phyloP scores from a whole-genome alignment of 2,113 vertebrate genomes.

The Marmota flaviventris region DNA sequence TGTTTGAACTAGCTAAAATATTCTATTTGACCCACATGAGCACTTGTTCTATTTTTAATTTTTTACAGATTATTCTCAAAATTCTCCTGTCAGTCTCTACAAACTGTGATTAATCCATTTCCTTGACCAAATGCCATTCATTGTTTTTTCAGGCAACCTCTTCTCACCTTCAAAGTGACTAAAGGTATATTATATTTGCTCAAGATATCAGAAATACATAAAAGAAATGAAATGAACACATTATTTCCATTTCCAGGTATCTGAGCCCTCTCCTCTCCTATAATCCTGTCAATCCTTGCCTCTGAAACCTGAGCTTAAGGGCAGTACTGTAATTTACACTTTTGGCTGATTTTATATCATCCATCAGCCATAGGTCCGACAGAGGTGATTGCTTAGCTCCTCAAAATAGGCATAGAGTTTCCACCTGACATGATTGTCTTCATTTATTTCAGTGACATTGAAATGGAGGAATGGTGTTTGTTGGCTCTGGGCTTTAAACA shows the following conservation, averaged over 20 bases:
- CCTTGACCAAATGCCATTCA: background rate
- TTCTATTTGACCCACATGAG: background rate
- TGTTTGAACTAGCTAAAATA: background rate
- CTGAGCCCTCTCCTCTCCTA: background rate
- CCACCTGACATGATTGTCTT: constrained; percentile 51
- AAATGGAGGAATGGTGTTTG: constrained; percentile 34
- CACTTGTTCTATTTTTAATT: constrained; percentile 38
- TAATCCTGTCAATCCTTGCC: constrained; percentile 51
- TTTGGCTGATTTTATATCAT: constrained; percentile 58
- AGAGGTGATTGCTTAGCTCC: constrained; percentile 62
- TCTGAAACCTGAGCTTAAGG: constrained; percentile 55
- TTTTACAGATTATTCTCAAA: constrained; percentile 30
- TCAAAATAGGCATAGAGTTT: constrained; percentile 56
- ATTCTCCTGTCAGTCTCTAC: background rate
- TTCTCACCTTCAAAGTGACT: constrained; percentile 35
- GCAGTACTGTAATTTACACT: background rate
- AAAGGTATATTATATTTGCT: constrained; percentile 35
- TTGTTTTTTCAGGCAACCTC: constrained; percentile 7
- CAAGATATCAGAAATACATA: constrained; percentile 40
- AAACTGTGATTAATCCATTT: constrained; percentile 16
- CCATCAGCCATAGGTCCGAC: constrained; percentile 19
- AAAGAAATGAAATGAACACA: background rate
- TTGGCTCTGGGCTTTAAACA: constrained; percentile 62
- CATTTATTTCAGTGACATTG: constrained; percentile 68
- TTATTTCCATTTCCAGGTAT: background rate